A percentile compares a stretch with the other conserved stretches of the same genome.
Conservation (phyloP, 1,140 invertebrate species). For the Drosophila azteca region DNA sequence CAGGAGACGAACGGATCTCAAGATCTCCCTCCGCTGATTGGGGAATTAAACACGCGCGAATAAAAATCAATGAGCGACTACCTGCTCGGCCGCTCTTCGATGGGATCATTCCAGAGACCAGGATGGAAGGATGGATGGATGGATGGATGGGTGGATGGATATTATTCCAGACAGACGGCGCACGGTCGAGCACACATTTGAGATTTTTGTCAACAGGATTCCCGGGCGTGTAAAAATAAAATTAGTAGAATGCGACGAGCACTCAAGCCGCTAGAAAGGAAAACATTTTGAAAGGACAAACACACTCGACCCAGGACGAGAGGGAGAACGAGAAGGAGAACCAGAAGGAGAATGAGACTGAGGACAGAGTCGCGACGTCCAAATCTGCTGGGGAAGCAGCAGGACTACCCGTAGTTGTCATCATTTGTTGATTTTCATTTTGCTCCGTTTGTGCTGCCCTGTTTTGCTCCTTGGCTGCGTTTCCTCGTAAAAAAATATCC, state of each 20-base stretch:
- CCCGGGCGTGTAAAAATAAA: constrained; percentile 62
- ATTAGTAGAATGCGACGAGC: constrained; percentile 74
- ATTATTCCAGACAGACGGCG: constrained; percentile 57
- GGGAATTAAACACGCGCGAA: constrained; percentile 80
- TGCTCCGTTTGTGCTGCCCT: constrained; percentile 10
- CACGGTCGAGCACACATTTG: constrained; percentile 63
- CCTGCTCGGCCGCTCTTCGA: constrained; percentile 37
- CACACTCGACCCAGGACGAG: constrained; percentile 50
- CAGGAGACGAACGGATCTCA: constrained; percentile 41
- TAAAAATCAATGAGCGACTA: constrained; percentile 74
- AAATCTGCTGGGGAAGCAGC: constrained; percentile 3
- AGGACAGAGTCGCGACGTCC: constrained; percentile 18
- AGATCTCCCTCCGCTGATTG: constrained; percentile 72
- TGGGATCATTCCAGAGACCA: constrained; percentile 24
- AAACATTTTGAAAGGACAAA: constrained; percentile 81
- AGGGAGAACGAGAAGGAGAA: not conserved
- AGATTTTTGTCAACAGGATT: constrained; percentile 75
- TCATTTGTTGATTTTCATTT: constrained; percentile 73
- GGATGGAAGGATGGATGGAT: constrained; percentile 25
- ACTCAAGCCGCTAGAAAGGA: constrained; percentile 79
- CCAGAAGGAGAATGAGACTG: not conserved
- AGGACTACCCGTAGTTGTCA: constrained; percentile 59
- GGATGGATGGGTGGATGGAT: constrained; percentile 27
- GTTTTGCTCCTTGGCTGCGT: constrained; percentile 36
- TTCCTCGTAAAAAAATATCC: constrained; percentile 61